Evolutionary conservation across 2,797 vertebrate species (phyloP), one percentile per base, ranked within the genome.

Genomic region (Argentina silus): DNA sequence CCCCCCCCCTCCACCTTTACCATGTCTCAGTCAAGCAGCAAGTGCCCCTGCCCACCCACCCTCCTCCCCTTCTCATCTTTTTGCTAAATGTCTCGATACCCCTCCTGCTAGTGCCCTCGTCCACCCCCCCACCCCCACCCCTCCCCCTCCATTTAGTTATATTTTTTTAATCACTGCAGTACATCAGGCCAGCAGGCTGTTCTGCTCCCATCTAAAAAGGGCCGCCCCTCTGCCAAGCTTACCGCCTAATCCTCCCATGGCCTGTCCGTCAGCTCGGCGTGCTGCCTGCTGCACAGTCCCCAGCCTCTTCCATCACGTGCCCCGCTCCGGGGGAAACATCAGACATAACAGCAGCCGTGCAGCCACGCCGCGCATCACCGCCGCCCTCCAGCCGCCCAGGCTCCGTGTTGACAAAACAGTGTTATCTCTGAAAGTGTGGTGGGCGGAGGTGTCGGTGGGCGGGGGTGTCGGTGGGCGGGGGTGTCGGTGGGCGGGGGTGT

Each of bases 151-250:
- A 75, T 80, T 59, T 19, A 78, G 67, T 84, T 85, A 86, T 83
- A 60, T 72, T 78, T 73, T 88, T 90, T 91, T 92, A 90, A 92
- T 93, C 90, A 92, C 89, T 89, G 84, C 83, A 81, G 78, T 86
- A 80, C 87, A 89, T 90, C 87, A 86, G 84, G 75, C 11, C 23
- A 36, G 27, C 27, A 36, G 27, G 27, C 27, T 36, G 27, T 36
- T 78, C 76, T 73, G 80, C 84, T 83, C 86, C 83, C 86, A 86
- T 89, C 86, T 82, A 89, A 84, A 85, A 86, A 91, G 85, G 90
- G 87, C 83, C 84, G 86, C 74, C 82, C 69, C 86, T 91, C 85
- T 89, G 88, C 90, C 90, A 91, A 83, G 85, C 88, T 88, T 89
- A 90, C 83, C 76, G 83, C 82, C 80, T 93, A 91, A 94, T 93